phyloP scores from a whole-genome alignment of 2,113 vertebrate species.

The Poeciliopsis turrubarensis region DNA sequence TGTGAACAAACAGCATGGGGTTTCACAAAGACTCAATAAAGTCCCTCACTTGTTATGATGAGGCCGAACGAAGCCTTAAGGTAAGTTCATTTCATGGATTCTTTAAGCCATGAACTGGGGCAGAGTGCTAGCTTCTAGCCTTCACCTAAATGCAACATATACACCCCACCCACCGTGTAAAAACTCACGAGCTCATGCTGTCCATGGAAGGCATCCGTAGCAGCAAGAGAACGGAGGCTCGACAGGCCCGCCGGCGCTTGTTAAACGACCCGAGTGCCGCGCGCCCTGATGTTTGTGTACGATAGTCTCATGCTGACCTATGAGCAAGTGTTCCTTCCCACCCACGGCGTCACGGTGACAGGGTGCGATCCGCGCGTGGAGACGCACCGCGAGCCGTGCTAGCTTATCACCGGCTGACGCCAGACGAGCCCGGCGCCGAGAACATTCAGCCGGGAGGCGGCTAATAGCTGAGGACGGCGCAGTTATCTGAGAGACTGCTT shows the following conservation, averaged over 20 bases:
- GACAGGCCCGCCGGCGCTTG: not conserved
- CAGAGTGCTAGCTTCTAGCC: not conserved
- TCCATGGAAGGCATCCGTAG: not conserved
- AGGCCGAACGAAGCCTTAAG: too few species aligned
- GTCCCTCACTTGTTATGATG: too few species aligned
- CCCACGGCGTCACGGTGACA: slow-evolving; percentile 28
- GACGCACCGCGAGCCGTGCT: not conserved
- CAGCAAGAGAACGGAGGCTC: not conserved
- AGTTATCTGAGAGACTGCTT: slow-evolving; percentile 71
- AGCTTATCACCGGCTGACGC: slow-evolving; percentile 57
- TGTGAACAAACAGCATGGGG: too few species aligned
- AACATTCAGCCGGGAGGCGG: slow-evolving; percentile 60
- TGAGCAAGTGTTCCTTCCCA: slow-evolving; percentile 27
- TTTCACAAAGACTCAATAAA: too few species aligned
- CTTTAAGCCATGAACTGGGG: too few species aligned
- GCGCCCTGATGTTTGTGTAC: slow-evolving; percentile 13
- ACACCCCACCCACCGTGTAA: not conserved
- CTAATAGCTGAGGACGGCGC: slow-evolving; percentile 66
- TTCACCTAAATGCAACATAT: not conserved
- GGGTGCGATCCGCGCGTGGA: slow-evolving; percentile 41
- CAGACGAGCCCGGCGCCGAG: slow-evolving; percentile 31
- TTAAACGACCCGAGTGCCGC: slow-evolving; percentile 1
- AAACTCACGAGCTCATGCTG: not conserved
- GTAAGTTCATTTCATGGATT: too few species aligned
- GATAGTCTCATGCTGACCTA: slow-evolving; percentile 37